These are phyloP conservation scores for Siniperca scherzeri DNA, from an alignment of 2,797 vertebrate genomes.

Conservation along the genomic window DNA sequence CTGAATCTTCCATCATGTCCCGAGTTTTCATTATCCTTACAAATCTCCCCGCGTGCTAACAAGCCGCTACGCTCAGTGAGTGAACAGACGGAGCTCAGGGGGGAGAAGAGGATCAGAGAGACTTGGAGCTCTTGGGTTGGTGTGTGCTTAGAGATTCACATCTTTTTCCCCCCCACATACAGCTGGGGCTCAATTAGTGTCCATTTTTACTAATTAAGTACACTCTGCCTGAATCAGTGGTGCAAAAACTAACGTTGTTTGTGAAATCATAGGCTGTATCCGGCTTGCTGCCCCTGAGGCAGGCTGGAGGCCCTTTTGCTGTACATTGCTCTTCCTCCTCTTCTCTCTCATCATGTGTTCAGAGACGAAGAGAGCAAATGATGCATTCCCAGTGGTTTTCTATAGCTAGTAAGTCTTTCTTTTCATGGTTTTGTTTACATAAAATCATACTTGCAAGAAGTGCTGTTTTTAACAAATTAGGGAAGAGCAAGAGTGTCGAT, in stretches of 20 bases:
- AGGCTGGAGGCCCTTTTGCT: constrained; percentile 76
- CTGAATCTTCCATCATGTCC: constrained; percentile 61
- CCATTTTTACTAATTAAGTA: constrained; percentile 84
- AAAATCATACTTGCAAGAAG: constrained; percentile 41
- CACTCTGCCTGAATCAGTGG: constrained; percentile 78
- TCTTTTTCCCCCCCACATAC: constrained; percentile 59
- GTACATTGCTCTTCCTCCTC: constrained; percentile 68
- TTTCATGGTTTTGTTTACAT: constrained; percentile 56
- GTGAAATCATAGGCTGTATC: constrained; percentile 78
- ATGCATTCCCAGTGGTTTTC: constrained; percentile 66
- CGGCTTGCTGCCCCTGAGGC: constrained; percentile 78
- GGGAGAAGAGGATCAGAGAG: constrained; percentile 81
- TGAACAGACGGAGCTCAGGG: constrained; percentile 81
- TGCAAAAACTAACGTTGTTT: constrained; percentile 82
- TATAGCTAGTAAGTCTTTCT: constrained; percentile 16
- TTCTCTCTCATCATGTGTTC: constrained; percentile 53
- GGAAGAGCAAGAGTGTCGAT: constrained; percentile 24
- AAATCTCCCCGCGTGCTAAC: constrained; percentile 81
- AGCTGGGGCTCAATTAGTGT: constrained; percentile 86
- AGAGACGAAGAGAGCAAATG: constrained; percentile 57
- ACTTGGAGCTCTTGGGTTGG: constrained; percentile 77
- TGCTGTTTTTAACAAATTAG: constrained; percentile 57
- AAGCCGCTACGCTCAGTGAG: constrained; percentile 76
- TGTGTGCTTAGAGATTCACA: constrained; percentile 77
- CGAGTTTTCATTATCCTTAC: constrained; percentile 80